A percentile compares a stretch with the other conserved stretches of the same genome.
Conservation (phyloP, 1,140 invertebrate species). For the Melitaea cinxia region DNA sequence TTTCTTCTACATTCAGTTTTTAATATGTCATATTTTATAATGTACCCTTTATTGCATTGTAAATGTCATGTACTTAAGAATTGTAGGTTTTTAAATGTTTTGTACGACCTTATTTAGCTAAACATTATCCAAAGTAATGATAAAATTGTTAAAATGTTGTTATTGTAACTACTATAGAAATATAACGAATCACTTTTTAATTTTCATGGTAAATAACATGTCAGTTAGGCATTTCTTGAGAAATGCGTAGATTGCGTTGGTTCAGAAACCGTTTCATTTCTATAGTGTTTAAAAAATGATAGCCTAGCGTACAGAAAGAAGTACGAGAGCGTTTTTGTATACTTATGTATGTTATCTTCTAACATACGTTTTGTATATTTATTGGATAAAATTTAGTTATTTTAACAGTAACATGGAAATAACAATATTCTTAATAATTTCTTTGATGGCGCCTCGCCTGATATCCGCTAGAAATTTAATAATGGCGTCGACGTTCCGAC, state of each 20-base stretch:
- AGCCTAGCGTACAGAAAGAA: too few species aligned
- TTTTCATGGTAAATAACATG: too few species aligned
- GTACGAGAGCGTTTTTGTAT: too few species aligned
- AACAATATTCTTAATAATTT: conserved; percentile 3
- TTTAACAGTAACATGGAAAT: background rate
- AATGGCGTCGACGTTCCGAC: conserved; percentile 29
- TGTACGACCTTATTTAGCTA: background rate
- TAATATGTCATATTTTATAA: background rate
- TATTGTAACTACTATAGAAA: background rate
- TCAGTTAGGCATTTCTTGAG: too few species aligned
- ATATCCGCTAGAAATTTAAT: conserved; percentile 24
- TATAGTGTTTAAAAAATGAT: too few species aligned
- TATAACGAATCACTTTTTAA: too few species aligned
- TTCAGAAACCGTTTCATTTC: too few species aligned
- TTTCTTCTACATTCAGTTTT: background rate
- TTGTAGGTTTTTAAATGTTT: conserved; percentile 2
- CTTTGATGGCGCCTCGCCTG: background rate
- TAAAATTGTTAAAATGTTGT: background rate
- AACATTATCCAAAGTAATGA: background rate
- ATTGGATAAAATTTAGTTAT: too few species aligned
- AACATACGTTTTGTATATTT: too few species aligned
- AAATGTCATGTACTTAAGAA: background rate
- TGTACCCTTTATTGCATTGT: background rate
- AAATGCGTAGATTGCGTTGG: too few species aligned
- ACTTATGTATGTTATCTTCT: too few species aligned